A percentile compares a stretch with the other conserved stretches of the same genome.
Evolutionary conservation across 2,113 vertebrate genomes (phyloP).

Genomic region (Diglossa brunneiventris): DNA sequence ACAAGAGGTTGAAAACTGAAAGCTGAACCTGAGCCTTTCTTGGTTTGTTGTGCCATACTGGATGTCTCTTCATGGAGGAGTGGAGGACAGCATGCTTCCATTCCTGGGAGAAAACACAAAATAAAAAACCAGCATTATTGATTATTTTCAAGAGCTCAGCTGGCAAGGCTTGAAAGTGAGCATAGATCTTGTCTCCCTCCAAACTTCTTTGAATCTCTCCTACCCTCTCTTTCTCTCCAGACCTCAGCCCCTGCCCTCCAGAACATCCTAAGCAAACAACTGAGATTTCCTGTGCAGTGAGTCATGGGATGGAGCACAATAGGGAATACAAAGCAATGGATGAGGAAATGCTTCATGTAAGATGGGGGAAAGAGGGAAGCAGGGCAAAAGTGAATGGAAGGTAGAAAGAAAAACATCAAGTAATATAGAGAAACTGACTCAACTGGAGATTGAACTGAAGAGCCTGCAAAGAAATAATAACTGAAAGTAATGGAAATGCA

Average conservation of each 20-base stretch:
- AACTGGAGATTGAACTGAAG: background rate
- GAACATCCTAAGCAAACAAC: background rate
- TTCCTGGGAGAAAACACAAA: background rate
- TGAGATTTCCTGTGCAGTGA: conserved; percentile 32
- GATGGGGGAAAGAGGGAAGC: background rate
- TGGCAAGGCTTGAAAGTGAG: background rate
- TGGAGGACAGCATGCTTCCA: background rate
- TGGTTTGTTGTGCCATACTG: background rate
- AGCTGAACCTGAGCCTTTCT: background rate
- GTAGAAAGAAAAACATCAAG: background rate
- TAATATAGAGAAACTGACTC: background rate
- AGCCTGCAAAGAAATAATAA: background rate
- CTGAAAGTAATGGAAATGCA: background rate
- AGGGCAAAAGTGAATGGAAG: conserved; percentile 10
- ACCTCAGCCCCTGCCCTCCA: background rate
- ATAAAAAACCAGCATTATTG: background rate
- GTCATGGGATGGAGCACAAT: conserved; percentile 23
- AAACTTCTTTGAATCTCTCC: background rate
- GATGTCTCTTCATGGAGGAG: background rate
- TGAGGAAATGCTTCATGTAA: conserved; percentile 7
- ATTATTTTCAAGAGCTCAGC: background rate
- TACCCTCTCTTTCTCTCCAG: background rate
- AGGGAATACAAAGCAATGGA: background rate
- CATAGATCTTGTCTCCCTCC: background rate
- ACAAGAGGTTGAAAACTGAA: background rate